Evolutionary conservation across 2,888 invertebrate species (phyloP).

Genomic region (Deilephila elpenor): DNA sequence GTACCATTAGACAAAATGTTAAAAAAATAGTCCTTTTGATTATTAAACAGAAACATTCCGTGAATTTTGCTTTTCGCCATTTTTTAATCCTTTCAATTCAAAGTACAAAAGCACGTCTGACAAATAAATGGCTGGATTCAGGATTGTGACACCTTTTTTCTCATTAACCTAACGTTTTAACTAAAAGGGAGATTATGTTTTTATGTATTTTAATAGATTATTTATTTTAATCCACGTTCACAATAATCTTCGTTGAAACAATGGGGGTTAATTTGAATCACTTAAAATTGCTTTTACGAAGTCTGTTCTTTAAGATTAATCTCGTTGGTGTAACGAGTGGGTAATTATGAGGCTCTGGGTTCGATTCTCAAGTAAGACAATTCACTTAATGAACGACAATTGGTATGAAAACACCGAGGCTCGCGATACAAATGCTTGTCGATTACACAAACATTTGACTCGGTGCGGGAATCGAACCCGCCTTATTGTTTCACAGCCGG

Average conservation of each 20-base stretch:
- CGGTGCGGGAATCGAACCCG: background rate
- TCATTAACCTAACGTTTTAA: slow-evolving; percentile 9
- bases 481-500: too few relatives aligned
- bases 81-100: background rate
- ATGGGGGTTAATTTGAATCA: background rate
- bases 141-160: slow-evolving; percentile 11
- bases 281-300: background rate
- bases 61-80: background rate
- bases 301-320: background rate
- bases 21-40: background rate
- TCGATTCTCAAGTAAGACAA: background rate
- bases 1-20: background rate
- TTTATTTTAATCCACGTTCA: slow-evolving; percentile 2
- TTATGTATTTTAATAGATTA: too few relatives aligned
- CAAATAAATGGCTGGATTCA: background rate
- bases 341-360: background rate
- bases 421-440: background rate
- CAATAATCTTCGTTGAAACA: slow-evolving; percentile 1
- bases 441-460: background rate
- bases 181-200: background rate
- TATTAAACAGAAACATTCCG: background rate
- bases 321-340: background rate
- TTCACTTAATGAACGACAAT: too few relatives aligned
- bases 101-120: background rate
- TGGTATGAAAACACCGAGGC: too few relatives aligned